Evolutionary conservation across 1,140 invertebrate genomes (phyloP), one percentile per base, ranked within the genome.

Genomic region (Drosophila ficusphila): DNA sequence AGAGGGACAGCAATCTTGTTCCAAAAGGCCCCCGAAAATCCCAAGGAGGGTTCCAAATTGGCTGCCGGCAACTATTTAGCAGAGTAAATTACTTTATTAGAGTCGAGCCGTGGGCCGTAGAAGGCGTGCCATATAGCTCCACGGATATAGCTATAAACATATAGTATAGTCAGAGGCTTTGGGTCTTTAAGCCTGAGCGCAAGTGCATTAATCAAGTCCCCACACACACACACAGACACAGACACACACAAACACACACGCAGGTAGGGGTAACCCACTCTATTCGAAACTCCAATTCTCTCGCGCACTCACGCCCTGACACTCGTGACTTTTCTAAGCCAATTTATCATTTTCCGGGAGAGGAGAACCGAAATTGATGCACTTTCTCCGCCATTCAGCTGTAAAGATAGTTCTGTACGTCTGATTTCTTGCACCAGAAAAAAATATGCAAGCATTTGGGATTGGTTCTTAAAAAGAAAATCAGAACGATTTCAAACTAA

Each of bases 261-360:
- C 25, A 12, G 41, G 31, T 49, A 41, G 29, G 23, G 51, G 31
- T 71, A 61, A 38, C 75, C 57, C 74, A 77, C 75, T 77, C 57
- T 58, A 70, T 76, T 67, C 42, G 11, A 23, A 27, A 46, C 42
- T 67, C 62, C 62, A 64, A 41, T 67, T 42, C 62, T 42, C 44
- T 67, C 44, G 60, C 62, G 44, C 77, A 82, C 72, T 81, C 78
- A 81, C 77, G 77, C 77, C 78, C 78, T 82, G 73, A 76, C 78
- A 78, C 79, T 81, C 78, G 78, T 83, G 78, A 81, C 79, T 81
- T 83, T 81, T 81, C 78, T 78, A 81, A 81, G 74, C 64, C 73
- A 73, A 81, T 81, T 81, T 81, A 81, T 81, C 78, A 81, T 47
- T 69, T 73, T 64, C 53, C 41, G 31, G 52, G 62, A 67, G 60